Evolutionary conservation across 1,140 invertebrate genomes (phyloP).

Genomic region (Argopecten irradians): DNA sequence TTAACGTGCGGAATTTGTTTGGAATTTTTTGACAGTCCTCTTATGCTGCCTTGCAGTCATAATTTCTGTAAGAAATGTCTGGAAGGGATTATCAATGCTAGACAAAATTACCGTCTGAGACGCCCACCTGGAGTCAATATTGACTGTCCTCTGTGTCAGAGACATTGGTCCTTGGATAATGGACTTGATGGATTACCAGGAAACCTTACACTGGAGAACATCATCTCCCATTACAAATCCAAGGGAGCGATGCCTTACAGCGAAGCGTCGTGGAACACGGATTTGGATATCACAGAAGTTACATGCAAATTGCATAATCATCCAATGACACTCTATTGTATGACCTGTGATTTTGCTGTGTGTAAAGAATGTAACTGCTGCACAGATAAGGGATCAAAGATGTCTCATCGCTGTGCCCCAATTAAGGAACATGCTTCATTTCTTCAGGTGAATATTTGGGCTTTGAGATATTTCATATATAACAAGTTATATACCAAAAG

Average conservation of each 20-base stretch:
- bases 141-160: conserved; percentile 49
- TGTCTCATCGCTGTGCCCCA: conserved; percentile 42
- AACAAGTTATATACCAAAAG: too few relatives aligned
- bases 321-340: conserved; percentile 44
- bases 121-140: conserved; percentile 25
- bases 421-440: conserved; percentile 47
- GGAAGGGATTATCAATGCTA: conserved; percentile 42
- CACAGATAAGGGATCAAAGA: conserved; percentile 36
- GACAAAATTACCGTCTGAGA: conserved; percentile 17
- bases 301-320: conserved; percentile 43
- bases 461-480: too few relatives aligned
- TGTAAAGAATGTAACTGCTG: conserved; percentile 47
- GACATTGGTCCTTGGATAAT: conserved; percentile 38
- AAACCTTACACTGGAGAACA: conserved; percentile 47
- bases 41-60: conserved; percentile 53
- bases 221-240: conserved; percentile 35
- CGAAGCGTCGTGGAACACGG: conserved; percentile 37
- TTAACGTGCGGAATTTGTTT: conserved; percentile 52
- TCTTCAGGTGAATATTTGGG: conserved; percentile 50
- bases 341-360: conserved; percentile 48
- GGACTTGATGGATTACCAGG: conserved; percentile 45
- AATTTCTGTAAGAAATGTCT: conserved; percentile 55
- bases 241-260: conserved; percentile 34
- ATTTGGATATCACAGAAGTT: conserved; percentile 33
- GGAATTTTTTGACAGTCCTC: conserved; percentile 50